Percentiles rank a stretch among this genome's conserved stretches.
Conservation (phyloP, 92 coral and sea anemone species). For the Palythoa caribaeorum region DNA sequence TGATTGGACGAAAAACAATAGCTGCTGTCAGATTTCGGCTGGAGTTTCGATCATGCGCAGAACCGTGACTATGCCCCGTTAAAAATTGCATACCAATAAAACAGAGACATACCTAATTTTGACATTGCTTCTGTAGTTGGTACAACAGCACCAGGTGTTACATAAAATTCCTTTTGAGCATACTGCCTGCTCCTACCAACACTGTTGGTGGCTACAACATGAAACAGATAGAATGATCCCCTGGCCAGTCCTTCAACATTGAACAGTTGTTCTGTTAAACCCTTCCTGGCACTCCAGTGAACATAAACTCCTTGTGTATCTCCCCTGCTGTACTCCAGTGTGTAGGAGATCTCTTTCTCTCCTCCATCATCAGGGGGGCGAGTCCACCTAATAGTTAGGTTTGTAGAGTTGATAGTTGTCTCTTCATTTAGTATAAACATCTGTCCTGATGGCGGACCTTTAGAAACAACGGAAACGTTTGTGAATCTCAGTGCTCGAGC, state of each 20-base stretch:
- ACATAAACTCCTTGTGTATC: slow-evolving; percentile 66
- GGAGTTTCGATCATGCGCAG: too few species aligned
- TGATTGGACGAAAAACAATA: too few species aligned
- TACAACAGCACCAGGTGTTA: slow-evolving; percentile 44
- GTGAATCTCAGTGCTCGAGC: background rate
- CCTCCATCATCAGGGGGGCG: slow-evolving; percentile 86
- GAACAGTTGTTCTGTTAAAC: slow-evolving; percentile 54
- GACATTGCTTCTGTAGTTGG: slow-evolving; percentile 7
- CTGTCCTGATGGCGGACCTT: slow-evolving; percentile 87
- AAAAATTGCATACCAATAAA: too few species aligned
- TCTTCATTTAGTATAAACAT: slow-evolving; percentile 70
- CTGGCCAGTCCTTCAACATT: slow-evolving; percentile 70
- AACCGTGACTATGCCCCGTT: too few species aligned
- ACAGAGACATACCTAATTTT: background rate
- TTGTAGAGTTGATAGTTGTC: slow-evolving; percentile 71
- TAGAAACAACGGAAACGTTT: background rate
- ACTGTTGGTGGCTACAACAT: slow-evolving; percentile 72
- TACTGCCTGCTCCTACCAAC: slow-evolving; percentile 78
- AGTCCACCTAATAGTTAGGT: slow-evolving; percentile 75
- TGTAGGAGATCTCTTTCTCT: slow-evolving; percentile 68
- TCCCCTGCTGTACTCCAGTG: slow-evolving; percentile 75
- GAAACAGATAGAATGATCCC: slow-evolving; percentile 70
- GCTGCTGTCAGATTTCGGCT: too few species aligned
- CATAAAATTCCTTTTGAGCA: slow-evolving; percentile 72
- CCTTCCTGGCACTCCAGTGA: slow-evolving; percentile 77